A percentile compares a stretch with the other conserved stretches of the same genome.
These are phyloP conservation scores for Pleuronectes platessa DNA, from an alignment of 2,113 vertebrate genomes.

Conservation along the genomic window DNA sequence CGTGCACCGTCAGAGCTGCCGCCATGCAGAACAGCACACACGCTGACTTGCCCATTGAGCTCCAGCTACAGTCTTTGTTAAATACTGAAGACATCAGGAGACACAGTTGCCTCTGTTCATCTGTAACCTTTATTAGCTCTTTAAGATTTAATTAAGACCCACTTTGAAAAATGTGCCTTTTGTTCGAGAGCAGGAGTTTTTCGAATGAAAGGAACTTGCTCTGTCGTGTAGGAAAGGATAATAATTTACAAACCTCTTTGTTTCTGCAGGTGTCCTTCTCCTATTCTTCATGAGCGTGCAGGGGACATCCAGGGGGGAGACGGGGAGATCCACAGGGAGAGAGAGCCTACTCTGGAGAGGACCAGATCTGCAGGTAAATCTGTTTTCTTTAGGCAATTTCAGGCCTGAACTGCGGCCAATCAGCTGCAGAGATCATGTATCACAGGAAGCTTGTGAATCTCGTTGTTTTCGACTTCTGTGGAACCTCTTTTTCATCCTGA, in stretches of 20 bases:
- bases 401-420: too few species aligned
- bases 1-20: conserved; percentile 49
- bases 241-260: conserved; percentile 14
- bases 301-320: conserved; percentile 83
- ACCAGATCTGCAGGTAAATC: conserved; percentile 86
- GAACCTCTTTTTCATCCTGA: too few species aligned
- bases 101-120: conserved; percentile 30
- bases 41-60: conserved; percentile 38
- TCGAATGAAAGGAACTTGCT: conserved; percentile 48
- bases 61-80: conserved; percentile 26
- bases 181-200: conserved; percentile 46
- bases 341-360: conserved; percentile 88
- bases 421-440: too few species aligned
- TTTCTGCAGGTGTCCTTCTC: conserved; percentile 89
- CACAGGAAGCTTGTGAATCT: too few species aligned
- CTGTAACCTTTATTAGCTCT: conserved; percentile 45
- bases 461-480: too few species aligned
- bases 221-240: conserved; percentile 14
- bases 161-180: conserved; percentile 41
- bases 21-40: conserved; percentile 33
- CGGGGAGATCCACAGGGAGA: conserved; percentile 86
- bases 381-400: neutral
- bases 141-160: conserved; percentile 55
- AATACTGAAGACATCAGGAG: conserved; percentile 28
- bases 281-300: conserved; percentile 88